A percentile compares a stretch with the other conserved stretches of the same genome.
phyloP scores from a whole-genome alignment of 2,113 vertebrate genomes.

The Pedetes capensis region DNA sequence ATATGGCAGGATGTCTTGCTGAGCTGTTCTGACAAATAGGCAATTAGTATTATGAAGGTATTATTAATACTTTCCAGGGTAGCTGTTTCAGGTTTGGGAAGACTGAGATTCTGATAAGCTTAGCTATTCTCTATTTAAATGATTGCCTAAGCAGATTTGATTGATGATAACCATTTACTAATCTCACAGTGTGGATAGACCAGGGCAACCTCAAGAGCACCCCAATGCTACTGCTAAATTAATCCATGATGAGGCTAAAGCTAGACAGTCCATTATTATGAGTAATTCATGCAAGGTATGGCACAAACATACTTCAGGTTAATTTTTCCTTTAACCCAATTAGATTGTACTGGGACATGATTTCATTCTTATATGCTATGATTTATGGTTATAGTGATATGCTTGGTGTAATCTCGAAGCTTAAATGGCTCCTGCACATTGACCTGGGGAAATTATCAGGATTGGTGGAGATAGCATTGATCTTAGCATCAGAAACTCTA shows the following conservation, averaged over 20 bases:
- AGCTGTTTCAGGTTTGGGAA: neutral
- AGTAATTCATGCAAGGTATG: constrained; percentile 8
- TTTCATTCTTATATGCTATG: neutral
- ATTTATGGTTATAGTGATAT: constrained; percentile 13
- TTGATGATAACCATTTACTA: neutral
- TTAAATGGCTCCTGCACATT: neutral
- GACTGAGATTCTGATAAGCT: neutral
- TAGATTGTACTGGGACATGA: neutral
- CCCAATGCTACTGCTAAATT: neutral
- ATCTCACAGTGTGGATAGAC: neutral
- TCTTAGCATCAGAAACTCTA: neutral
- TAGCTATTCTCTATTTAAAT: neutral
- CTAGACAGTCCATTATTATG: neutral
- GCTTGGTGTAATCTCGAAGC: neutral
- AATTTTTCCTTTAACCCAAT: constrained; percentile 23
- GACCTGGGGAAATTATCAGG: neutral
- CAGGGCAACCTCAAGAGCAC: neutral
- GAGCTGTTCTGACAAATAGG: neutral
- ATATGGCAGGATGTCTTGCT: neutral
- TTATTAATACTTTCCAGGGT: neutral
- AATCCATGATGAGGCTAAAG: neutral
- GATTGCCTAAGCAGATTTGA: neutral
- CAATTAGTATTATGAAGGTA: neutral
- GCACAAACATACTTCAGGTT: neutral
- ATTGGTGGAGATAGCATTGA: neutral